phyloP scores from a whole-genome alignment of 2,797 vertebrate genomes.

The Chaetophractus vellerosus region DNA sequence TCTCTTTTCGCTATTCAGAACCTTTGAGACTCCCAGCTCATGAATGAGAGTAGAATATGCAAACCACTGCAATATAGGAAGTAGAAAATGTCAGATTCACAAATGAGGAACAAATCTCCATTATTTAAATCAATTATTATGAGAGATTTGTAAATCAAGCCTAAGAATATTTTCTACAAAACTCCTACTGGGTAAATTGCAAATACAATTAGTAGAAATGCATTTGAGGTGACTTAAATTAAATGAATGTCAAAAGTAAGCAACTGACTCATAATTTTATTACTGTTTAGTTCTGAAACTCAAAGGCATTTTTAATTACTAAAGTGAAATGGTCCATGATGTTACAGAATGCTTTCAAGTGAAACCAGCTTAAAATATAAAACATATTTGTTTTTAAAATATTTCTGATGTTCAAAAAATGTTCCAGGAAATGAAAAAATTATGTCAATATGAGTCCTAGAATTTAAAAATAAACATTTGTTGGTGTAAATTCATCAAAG shows the following conservation, averaged over 20 bases:
- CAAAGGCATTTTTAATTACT: constrained; percentile 71
- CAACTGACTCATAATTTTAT: constrained; percentile 61
- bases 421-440: constrained; percentile 64
- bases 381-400: constrained; percentile 54
- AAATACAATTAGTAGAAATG: constrained; percentile 14
- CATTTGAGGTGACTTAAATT: constrained; percentile 37
- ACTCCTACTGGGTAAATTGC: constrained; percentile 7
- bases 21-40: background rate
- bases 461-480: constrained; percentile 50
- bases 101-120: background rate
- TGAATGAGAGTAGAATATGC: background rate
- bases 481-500: constrained; percentile 47
- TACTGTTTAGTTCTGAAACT: constrained; percentile 66
- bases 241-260: constrained; percentile 62
- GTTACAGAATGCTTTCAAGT: constrained; percentile 44
- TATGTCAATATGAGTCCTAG: background rate
- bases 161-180: constrained; percentile 25
- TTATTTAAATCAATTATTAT: constrained; percentile 63
- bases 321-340: constrained; percentile 46
- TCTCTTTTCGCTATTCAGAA: background rate
- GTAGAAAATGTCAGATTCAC: background rate
- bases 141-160: constrained; percentile 19
- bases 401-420: constrained; percentile 62
- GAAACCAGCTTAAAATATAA: constrained; percentile 50
- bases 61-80: background rate